Evolutionary conservation across 2,113 vertebrate species (phyloP).

Genomic region (Cercocebus atys): DNA sequence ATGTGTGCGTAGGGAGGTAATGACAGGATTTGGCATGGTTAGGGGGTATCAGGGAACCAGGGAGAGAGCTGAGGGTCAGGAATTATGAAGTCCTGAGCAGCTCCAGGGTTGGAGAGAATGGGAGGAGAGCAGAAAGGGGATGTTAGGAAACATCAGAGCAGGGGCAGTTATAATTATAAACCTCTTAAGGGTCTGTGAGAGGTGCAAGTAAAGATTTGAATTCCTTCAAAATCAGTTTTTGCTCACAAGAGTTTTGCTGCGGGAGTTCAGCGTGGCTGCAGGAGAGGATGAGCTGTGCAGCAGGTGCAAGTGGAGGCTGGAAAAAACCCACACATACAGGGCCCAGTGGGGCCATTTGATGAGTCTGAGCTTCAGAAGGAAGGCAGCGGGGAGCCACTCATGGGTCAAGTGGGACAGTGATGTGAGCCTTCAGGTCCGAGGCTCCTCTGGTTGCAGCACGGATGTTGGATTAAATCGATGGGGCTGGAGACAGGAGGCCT

Average conservation of each 20-base stretch:
- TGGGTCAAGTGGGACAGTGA: neutral
- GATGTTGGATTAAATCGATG: neutral
- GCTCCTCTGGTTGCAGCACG: neutral
- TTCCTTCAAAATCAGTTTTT: neutral
- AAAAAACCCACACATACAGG: neutral
- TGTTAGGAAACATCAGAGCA: neutral
- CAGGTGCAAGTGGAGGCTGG: neutral
- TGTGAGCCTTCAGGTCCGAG: neutral
- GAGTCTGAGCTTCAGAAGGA: neutral
- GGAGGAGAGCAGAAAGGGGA: too few species aligned
- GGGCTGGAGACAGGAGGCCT: neutral
- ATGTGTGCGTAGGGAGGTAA: neutral
- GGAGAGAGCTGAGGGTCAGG: neutral
- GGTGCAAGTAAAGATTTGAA: neutral
- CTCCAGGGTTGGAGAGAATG: neutral
- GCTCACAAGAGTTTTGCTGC: too few species aligned
- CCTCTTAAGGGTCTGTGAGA: neutral
- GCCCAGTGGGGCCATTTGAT: too few species aligned
- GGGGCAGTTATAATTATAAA: neutral
- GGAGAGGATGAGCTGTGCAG: neutral
- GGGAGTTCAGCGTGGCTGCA: neutral
- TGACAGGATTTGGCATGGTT: neutral
- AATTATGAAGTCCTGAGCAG: neutral
- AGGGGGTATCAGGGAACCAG: accelerated
- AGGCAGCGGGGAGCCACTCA: neutral